phyloP scores from a whole-genome alignment of 2,113 vertebrate genomes.

The Rhegmatorhina hoffmannsi region DNA sequence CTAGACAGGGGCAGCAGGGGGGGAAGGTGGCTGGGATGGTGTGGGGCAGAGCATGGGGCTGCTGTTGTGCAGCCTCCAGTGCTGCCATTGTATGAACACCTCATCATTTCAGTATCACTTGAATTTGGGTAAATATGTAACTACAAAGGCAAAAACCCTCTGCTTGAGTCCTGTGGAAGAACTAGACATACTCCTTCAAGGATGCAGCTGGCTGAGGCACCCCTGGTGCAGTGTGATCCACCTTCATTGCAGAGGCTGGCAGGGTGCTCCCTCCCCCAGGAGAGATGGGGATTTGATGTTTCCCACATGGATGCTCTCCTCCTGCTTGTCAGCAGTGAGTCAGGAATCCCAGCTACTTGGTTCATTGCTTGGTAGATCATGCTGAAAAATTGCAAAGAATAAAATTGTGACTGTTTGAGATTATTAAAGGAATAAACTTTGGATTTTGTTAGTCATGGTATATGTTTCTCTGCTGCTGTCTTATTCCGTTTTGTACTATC shows the following conservation, averaged over 20 bases:
- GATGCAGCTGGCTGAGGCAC: background rate
- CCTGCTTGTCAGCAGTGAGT: constrained; percentile 9
- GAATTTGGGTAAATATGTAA: background rate
- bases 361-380: background rate
- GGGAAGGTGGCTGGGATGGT: background rate
- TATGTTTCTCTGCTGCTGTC: background rate
- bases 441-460: background rate
- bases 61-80: background rate
- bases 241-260: background rate
- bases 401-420: background rate
- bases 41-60: background rate
- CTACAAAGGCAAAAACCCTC: background rate
- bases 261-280: background rate
- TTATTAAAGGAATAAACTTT: background rate
- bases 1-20: background rate
- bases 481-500: background rate
- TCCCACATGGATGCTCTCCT: background rate
- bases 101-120: background rate
- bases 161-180: background rate
- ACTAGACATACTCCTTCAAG: accelerated
- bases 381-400: background rate
- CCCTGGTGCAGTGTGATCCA: background rate
- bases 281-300: background rate
- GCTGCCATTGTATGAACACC: background rate
- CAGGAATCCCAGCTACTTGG: constrained; percentile 1